phyloP scores from a whole-genome alignment of 2,888 invertebrate genomes.

The Pyrocoelia pectoralis region DNA sequence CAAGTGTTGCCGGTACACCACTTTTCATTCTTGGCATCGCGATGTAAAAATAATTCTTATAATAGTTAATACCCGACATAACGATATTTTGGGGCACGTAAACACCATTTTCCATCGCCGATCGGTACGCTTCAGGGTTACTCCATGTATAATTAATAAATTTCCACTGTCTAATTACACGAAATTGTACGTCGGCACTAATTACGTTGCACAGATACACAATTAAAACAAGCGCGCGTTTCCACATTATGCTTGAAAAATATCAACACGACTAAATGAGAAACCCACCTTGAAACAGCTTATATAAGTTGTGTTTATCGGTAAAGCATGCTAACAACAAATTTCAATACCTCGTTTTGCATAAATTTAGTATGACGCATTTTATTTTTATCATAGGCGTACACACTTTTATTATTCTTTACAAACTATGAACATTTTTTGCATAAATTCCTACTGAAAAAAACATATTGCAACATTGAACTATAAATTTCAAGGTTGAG shows the following conservation, averaged over 20 bases:
- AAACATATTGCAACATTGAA: too few species aligned
- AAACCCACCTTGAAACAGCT: slow-evolving; percentile 17
- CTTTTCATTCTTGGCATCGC: slow-evolving; percentile 74
- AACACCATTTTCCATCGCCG: slow-evolving; percentile 64
- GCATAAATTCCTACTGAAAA: too few species aligned
- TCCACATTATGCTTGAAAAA: slow-evolving; percentile 3
- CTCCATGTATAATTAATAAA: slow-evolving; percentile 75
- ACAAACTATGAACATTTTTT: too few species aligned
- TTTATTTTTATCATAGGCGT: slow-evolving; percentile 13
- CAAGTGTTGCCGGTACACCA: slow-evolving; percentile 76
- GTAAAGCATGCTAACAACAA: slow-evolving; percentile 28
- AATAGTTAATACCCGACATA: slow-evolving; percentile 73
- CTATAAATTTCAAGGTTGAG: too few species aligned
- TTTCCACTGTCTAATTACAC: slow-evolving; percentile 78
- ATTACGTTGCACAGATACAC: background rate
- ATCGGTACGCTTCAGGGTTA: slow-evolving; percentile 63
- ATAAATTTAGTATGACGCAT: slow-evolving; percentile 18
- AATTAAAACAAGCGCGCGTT: background rate
- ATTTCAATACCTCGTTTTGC: slow-evolving; percentile 25
- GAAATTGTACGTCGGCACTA: slow-evolving; percentile 62
- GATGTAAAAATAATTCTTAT: slow-evolving; percentile 72
- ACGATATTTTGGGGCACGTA: slow-evolving; percentile 75
- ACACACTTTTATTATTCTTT: background rate
- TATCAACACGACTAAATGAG: slow-evolving; percentile 15
- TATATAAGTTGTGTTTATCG: slow-evolving; percentile 28